Conservation (phyloP, 2,888 invertebrate species). For the Pycnomerus fuliginosus region DNA sequence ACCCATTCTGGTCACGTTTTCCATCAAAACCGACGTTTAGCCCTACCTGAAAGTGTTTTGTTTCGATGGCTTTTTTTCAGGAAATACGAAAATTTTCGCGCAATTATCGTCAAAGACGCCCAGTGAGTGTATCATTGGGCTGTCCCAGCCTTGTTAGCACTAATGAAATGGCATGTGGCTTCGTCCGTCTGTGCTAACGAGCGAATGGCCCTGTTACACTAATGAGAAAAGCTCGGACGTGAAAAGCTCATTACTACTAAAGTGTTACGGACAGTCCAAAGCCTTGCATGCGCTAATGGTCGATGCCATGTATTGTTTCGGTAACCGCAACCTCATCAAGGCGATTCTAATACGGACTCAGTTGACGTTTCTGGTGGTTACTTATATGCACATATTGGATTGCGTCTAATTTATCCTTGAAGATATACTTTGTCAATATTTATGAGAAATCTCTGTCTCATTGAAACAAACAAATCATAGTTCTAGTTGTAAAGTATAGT, state of each 20-base stretch:
- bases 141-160: slow-evolving; percentile 24
- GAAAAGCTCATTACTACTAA: slow-evolving; percentile 50
- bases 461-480: no score
- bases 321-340: slow-evolving; percentile 42
- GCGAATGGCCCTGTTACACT: slow-evolving; percentile 50
- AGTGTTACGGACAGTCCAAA: slow-evolving; percentile 47
- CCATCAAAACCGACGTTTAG: slow-evolving; percentile 42
- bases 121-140: no score
- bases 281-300: slow-evolving; percentile 30
- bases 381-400: no score
- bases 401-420: no score
- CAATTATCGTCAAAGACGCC: no score
- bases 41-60: slow-evolving; percentile 35
- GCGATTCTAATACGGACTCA: slow-evolving; percentile 23
- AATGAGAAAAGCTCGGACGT: slow-evolving; percentile 52
- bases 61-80: no score
- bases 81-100: no score
- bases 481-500: no score
- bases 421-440: no score
- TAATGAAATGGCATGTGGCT: slow-evolving; percentile 44
- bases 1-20: slow-evolving; percentile 41
- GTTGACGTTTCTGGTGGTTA: no score
- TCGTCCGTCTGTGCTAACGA: slow-evolving; percentile 42
- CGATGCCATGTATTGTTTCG: slow-evolving; percentile 39
- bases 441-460: no score